phyloP scores from a whole-genome alignment of 1,140 invertebrate genomes.

The Drosophila hydei region DNA sequence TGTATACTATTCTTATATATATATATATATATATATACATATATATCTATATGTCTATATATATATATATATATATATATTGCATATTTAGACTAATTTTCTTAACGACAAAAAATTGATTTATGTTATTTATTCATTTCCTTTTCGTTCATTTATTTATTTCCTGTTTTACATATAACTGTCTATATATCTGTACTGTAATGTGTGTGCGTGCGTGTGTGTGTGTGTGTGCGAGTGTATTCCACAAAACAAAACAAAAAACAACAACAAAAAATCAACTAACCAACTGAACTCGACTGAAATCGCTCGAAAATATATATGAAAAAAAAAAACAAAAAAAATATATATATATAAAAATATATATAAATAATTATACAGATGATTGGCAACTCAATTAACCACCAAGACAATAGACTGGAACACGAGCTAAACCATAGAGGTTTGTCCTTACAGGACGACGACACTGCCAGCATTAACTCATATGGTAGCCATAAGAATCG shows the following conservation, averaged over 20 bases:
- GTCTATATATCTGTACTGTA: constrained; percentile 69
- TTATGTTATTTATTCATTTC: constrained; percentile 74
- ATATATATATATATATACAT: no score
- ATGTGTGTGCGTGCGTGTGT: no score
- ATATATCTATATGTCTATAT: no score
- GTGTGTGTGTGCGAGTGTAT: constrained; percentile 70
- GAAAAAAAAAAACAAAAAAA: constrained; percentile 20
- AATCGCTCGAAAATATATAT: constrained; percentile 53
- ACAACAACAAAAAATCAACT: constrained; percentile 50
- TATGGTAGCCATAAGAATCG: constrained; percentile 96
- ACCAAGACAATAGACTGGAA: constrained; percentile 90
- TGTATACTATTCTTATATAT: constrained; percentile 41
- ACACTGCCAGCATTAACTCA: constrained; percentile 94
- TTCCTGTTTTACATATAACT: constrained; percentile 75
- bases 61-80: no score
- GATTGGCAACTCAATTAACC: constrained; percentile 88
- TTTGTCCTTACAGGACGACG: constrained; percentile 87
- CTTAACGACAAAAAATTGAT: constrained; percentile 70
- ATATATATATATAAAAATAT: constrained; percentile 37
- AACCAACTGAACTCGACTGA: constrained; percentile 70
- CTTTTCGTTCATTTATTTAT: constrained; percentile 72
- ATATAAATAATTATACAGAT: constrained; percentile 79
- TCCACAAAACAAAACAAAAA: constrained; percentile 63
- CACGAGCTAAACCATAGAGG: constrained; percentile 89
- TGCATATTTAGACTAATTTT: constrained; percentile 56